Evolutionary conservation across 2,113 vertebrate genomes (phyloP), one percentile per base, ranked within the genome.

Genomic region (Eolophus roseicapilla): DNA sequence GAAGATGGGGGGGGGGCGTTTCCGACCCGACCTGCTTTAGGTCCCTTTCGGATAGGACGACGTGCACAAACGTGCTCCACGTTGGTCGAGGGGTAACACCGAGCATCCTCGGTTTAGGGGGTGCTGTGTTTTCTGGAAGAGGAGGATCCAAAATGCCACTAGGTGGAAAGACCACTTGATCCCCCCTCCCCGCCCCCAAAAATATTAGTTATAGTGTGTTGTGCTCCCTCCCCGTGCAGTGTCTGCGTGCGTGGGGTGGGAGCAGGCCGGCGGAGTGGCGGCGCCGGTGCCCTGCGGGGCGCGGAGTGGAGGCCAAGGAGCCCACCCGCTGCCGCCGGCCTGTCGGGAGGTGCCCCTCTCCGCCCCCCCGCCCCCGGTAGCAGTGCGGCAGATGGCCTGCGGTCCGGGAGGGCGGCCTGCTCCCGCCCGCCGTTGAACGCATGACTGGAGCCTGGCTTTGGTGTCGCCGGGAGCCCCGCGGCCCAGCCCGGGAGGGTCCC

Each of bases 331-430:
- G 37, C 37, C 37, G 37, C 37, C 37, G 37, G 37, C 37, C 37
- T 37, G n/a, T n/a, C 73, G 62, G 23, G 28, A 64, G 35, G 62
- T 21, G 3, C 23, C 16, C 43, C 12, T 39, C 16, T 33, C 20
- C 18, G 5, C 15, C 63, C 24, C 41, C 41, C 83, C 43, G 14
- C 9, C 50, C 8, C 28, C 41, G 17, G 50, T 44, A 71, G 65
- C 71, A 35, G 44, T 41, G 82, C 63, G 17, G 93, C 91, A 94
- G 93, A 93, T 94, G 95, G 90, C 37, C 41, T 33, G 33, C 80
- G 71, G 90, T 62, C 84, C 88, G 29, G 81, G 95, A 69, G 87
- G 75, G 83, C 79, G 46, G 63, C 68, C 47, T 29, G 47, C 35
- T 17, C 47, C 88, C 52, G 47, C 67, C 81, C 25, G 82, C 68